A percentile compares a stretch with the other conserved stretches of the same genome.
These are phyloP conservation scores for Melanargia galathea DNA, from an alignment of 2,888 invertebrate genomes.

Conservation along the genomic window DNA sequence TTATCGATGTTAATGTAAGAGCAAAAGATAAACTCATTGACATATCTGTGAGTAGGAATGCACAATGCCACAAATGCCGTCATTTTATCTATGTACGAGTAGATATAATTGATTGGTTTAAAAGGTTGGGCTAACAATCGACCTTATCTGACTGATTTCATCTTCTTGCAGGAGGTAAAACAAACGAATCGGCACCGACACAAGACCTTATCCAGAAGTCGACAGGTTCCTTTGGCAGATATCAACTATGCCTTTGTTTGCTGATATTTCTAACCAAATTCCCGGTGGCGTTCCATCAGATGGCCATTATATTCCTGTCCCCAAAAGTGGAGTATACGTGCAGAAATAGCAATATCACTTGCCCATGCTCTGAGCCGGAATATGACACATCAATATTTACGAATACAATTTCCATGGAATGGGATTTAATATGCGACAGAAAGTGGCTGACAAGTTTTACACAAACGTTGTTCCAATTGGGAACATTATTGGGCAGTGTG, in stretches of 20 bases:
- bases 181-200: constrained; percentile 33
- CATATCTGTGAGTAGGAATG: no score
- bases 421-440: constrained; percentile 87
- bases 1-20: no score
- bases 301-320: constrained; percentile 77
- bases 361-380: constrained; percentile 81
- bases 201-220: constrained; percentile 66
- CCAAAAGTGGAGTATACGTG: constrained; percentile 67
- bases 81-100: no score
- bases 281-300: constrained; percentile 76
- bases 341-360: constrained; percentile 56
- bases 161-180: constrained; percentile 18
- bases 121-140: no score
- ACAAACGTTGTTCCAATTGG: constrained; percentile 89
- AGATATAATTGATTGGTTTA: no score
- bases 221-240: constrained; percentile 78
- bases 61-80: no score
- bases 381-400: constrained; percentile 86
- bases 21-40: no score
- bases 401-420: constrained; percentile 88
- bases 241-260: constrained; percentile 70
- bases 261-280: constrained; percentile 71
- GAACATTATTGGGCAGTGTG: constrained; percentile 87
- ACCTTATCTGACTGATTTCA: not conserved
- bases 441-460: constrained; percentile 85